Percentiles rank a stretch among this genome's conserved stretches.
Conservation (phyloP, 1,140 invertebrate genomes). For the Drosophila rufa region DNA sequence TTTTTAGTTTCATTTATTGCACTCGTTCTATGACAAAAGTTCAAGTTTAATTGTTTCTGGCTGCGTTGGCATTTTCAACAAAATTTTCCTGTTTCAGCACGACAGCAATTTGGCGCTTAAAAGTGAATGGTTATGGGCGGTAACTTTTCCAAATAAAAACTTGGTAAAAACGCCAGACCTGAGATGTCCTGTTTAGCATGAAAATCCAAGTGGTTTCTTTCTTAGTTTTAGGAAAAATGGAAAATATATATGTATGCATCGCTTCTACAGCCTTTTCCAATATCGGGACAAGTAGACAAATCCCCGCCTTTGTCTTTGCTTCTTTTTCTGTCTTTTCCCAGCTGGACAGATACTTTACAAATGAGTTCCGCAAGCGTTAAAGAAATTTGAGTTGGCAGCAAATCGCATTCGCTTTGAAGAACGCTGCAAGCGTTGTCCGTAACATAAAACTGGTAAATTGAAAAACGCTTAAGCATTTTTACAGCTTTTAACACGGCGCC, state of each 20-base stretch:
- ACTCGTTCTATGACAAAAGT: constrained; percentile 72
- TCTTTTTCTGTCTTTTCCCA: not conserved
- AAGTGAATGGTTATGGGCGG: constrained; percentile 50
- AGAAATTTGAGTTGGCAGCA: constrained; percentile 74
- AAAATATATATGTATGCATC: not conserved
- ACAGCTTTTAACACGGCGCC: constrained; percentile 78
- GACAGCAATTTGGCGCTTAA: constrained; percentile 32
- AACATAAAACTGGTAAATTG: constrained; percentile 80
- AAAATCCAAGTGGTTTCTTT: not conserved
- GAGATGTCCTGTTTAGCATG: constrained; percentile 18
- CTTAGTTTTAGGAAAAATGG: not conserved
- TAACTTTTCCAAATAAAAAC: constrained; percentile 45
- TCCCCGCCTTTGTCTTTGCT: constrained; percentile 11
- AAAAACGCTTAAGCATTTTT: constrained; percentile 83
- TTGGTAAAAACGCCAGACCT: constrained; percentile 19
- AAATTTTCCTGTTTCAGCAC: constrained; percentile 46
- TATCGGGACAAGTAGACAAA: not conserved
- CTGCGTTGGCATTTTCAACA: constrained; percentile 67
- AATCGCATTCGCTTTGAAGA: constrained; percentile 69
- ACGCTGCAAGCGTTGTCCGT: constrained; percentile 29
- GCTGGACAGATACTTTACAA: constrained; percentile 50
- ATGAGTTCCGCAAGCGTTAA: constrained; percentile 60
- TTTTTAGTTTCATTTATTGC: constrained; percentile 59
- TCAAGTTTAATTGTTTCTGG: constrained; percentile 82
- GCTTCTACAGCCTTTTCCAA: constrained; percentile 3